Percentiles rank a stretch among this genome's conserved stretches.
phyloP scores from a whole-genome alignment of 2,797 vertebrate genomes.

The Calcarius lapponicus region DNA sequence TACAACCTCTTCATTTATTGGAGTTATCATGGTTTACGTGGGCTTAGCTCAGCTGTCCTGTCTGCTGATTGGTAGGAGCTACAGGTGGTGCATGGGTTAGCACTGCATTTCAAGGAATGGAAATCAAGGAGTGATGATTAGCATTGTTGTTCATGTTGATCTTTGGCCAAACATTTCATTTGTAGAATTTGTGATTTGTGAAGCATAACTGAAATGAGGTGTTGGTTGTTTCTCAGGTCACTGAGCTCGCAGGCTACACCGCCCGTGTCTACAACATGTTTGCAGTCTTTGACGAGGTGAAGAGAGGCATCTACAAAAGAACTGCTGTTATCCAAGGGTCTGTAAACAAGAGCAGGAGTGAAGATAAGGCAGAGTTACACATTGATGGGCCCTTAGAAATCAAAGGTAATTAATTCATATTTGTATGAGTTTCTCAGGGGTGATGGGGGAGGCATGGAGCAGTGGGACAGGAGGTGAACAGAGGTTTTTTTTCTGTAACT shows the following conservation, averaged over 20 bases:
- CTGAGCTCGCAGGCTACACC: constrained; percentile 95
- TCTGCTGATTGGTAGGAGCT: background rate
- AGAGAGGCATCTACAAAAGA: constrained; percentile 92
- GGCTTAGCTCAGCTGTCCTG: background rate
- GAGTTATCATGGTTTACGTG: background rate
- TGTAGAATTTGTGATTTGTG: background rate
- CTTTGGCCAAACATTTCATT: background rate
- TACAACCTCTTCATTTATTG: background rate
- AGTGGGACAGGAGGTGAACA: background rate
- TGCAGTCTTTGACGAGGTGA: constrained; percentile 93
- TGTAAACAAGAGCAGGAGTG: constrained; percentile 72
- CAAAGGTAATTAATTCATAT: constrained; percentile 80
- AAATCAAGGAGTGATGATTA: background rate
- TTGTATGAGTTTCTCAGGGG: background rate
- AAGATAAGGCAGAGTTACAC: constrained; percentile 77
- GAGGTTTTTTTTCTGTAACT: background rate
- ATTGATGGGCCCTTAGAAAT: constrained; percentile 88
- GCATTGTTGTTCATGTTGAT: background rate
- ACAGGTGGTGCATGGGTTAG: background rate
- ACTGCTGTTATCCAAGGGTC: constrained; percentile 74
- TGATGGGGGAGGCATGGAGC: background rate
- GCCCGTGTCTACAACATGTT: constrained; percentile 97
- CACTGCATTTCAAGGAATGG: background rate
- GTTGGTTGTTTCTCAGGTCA: constrained; percentile 81
- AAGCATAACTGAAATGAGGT: background rate